Evolutionary conservation across 2,797 vertebrate species (phyloP).

Genomic region (Pogoniulus pusillus): DNA sequence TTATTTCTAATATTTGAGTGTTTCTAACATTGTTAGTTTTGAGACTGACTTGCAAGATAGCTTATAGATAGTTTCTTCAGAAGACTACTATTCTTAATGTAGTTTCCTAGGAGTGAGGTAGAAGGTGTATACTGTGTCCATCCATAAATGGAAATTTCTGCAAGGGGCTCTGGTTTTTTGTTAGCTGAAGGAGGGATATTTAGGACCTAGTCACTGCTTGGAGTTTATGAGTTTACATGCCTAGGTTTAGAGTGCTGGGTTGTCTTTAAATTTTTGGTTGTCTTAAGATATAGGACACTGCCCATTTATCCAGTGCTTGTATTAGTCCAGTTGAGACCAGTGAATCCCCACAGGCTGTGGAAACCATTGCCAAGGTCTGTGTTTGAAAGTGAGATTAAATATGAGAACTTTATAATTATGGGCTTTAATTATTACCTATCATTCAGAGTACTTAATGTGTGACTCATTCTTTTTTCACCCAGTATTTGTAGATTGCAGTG

Average conservation of each 20-base stretch:
- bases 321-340: neutral
- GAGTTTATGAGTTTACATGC: neutral
- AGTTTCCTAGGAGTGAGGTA: neutral
- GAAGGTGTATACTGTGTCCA: neutral
- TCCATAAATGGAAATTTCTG: neutral
- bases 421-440: conserved; percentile 22
- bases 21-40: neutral
- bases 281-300: neutral
- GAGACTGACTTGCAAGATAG: neutral
- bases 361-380: conserved; percentile 25
- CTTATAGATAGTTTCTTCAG: neutral
- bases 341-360: neutral
- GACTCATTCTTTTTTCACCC: neutral
- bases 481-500: neutral
- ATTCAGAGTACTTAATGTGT: neutral
- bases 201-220: neutral
- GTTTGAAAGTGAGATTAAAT: conserved; percentile 40
- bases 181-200: neutral
- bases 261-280: conserved; percentile 5
- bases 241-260: neutral
- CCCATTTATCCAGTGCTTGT: neutral
- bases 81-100: neutral
- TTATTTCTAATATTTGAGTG: neutral
- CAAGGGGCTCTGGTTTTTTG: neutral
- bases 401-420: conserved; percentile 23